Evolutionary conservation across 2,113 vertebrate species (phyloP).

Genomic region (Falco punctatus): DNA sequence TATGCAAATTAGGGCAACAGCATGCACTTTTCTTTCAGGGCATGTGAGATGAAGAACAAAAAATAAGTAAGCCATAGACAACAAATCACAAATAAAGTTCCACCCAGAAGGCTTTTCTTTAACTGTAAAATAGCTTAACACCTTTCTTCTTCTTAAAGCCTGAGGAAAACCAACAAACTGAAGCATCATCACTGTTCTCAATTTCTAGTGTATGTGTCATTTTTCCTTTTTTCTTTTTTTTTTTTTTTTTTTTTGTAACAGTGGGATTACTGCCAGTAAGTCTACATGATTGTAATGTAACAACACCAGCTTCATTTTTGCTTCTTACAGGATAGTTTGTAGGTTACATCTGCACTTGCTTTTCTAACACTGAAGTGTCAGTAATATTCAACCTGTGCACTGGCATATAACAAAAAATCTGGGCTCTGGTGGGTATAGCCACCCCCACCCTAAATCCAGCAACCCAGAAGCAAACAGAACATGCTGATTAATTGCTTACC

Average conservation of each 20-base stretch:
- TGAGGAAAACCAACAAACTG: not conserved
- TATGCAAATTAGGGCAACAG: not conserved
- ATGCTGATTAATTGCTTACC: not conserved
- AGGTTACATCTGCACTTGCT: not conserved
- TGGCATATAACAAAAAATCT: accelerated
- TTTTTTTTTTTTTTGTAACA: not conserved
- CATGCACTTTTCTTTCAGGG: not conserved
- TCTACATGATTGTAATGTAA: not conserved
- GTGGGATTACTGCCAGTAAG: not conserved
- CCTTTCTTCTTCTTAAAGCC: not conserved
- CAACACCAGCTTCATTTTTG: not conserved
- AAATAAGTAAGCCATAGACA: not conserved
- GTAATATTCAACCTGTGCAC: not conserved
- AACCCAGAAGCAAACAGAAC: not conserved
- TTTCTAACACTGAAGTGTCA: not conserved
- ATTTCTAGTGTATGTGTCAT: not conserved
- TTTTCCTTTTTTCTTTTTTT: not conserved
- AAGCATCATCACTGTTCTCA: not conserved
- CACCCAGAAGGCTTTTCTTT: slow-evolving; percentile 24
- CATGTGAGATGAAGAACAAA: not conserved
- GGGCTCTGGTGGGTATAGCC: not conserved
- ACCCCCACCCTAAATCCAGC: not conserved
- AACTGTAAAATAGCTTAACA: not conserved
- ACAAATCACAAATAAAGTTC: not conserved
- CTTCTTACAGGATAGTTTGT: not conserved